Evolutionary conservation across 2,797 vertebrate genomes (phyloP), one percentile per base, ranked within the genome.

Genomic region (Xenopus petersii): DNA sequence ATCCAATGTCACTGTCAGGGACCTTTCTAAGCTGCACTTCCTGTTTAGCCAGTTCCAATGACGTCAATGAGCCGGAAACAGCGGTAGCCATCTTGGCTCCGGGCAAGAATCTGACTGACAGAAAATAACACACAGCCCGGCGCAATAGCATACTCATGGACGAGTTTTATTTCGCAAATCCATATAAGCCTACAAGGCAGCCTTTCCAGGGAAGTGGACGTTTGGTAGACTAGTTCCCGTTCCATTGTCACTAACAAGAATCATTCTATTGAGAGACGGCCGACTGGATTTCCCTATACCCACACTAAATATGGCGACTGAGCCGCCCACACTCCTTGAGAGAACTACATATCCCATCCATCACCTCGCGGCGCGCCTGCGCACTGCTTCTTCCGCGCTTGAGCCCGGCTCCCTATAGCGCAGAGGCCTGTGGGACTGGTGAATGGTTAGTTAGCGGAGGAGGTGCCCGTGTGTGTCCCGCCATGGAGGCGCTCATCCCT

Each of bases 401-500:
- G 26, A 1, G 26, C 26, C 26, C 26, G 26, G 26, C 65, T 3
- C 36, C 64, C 51, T 51, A 47, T 71, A 15, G 51, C 51, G 80
- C 75, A 62, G 3, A 59, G 79, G 67, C 64, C 58, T 30, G 26
- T 30, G 26, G 26, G 26, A 2, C 4, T 30, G 51, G n/a, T 36
- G 55, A 73, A 73, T 15, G 85, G 30, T 71, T 79, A 67, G 65
- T 58, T 74, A 76, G 80, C 72, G 9, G 1, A 30, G 26, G 26
- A 30, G 26, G 2, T 30, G 26, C 26, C 26, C 4, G 26, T 30
- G 26, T 30, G 26, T 1, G 26, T 30, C 26, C 26, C 26, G 26
- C 26, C 26, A 98, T 99, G 96, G 97, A 99, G 90, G 95, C 96
- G 74, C 92, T 99, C 64, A 99, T 99, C 82, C 97, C 97, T 24